Evolutionary conservation across 2,797 vertebrate genomes (phyloP), one percentile per base, ranked within the genome.

Genomic region (Malurus leucopterus): DNA sequence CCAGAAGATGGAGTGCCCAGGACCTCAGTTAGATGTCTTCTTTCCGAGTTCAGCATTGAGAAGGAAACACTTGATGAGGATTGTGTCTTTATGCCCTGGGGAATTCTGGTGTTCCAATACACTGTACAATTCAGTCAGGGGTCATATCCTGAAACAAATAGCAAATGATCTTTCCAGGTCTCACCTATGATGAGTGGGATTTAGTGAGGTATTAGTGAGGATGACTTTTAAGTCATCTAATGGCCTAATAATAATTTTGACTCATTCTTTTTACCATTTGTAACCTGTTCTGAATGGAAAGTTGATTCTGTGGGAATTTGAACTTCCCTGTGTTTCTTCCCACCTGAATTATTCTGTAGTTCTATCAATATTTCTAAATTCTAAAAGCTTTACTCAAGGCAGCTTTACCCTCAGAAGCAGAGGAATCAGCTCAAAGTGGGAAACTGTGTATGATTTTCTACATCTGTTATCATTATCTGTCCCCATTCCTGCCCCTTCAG

Each of bases 111-210:
- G 22, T 76, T 89, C 57, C 70, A 29, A 5, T 63, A 38, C 5
- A 6, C 43, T 47, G 30, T 34, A n/a, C 53, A 30, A 12, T 29
- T 72, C 63, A 83, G 72, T 77, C 75, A 72, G 49, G 51, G 51
- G 75, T 72, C 32, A 22, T 2, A 2, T 69, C 44, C 38, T 91
- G 40, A 44, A 65, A 15, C 15, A 92, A 80, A 94, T 69, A 79
- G 55, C 68, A 87, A 93, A 76, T 88, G 78, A 74, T 79, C 53
- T 91, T 96, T 79, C 53, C 88, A 91, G 67, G 77, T 93, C 88
- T 92, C 88, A 91, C 59, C 93, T 34, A 14, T 91, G 91, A 96
- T 94, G 94, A 96, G 47, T 76, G 90, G 77, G 85, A 93, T 92
- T 96, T 89, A 88, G 81, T 81, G 83, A 95, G 58, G 71, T 89